Percentiles rank a stretch among this genome's conserved stretches.
Evolutionary conservation across 2,797 vertebrate species (phyloP).

Genomic region (Lagorchestes hirsutus): DNA sequence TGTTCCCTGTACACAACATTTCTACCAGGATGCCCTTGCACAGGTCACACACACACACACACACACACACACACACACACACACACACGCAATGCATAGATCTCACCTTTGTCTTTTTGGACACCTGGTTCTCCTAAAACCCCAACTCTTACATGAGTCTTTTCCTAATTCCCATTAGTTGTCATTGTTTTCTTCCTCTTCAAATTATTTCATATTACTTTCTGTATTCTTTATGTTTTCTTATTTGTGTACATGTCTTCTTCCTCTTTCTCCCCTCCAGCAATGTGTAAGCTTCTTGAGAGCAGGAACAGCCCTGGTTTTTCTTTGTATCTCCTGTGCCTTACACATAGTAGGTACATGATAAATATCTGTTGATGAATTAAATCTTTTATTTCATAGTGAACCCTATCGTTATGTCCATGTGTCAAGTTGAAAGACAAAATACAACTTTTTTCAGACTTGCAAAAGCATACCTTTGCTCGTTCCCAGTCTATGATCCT

Average conservation of each 20-base stretch:
- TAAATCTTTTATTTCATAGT: background rate
- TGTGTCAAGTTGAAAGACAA: background rate
- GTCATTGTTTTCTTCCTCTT: background rate
- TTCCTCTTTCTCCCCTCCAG: background rate
- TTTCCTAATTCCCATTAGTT: constrained; percentile 18
- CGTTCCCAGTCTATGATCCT: background rate
- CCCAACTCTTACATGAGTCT: background rate
- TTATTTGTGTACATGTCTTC: background rate
- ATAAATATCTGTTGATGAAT: constrained; percentile 10
- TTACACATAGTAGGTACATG: background rate
- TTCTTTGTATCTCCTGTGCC: constrained; percentile 1
- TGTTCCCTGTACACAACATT: background rate
- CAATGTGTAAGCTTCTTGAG: background rate
- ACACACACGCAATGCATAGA: background rate
- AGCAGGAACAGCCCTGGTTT: background rate
- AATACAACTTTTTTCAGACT: background rate
- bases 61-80: no score
- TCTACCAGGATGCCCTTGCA: background rate
- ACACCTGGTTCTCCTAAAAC: constrained; percentile 6
- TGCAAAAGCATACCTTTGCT: background rate
- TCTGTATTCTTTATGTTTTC: background rate
- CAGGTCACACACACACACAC: background rate
- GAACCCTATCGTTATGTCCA: background rate
- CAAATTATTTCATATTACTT: background rate
- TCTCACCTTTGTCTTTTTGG: background rate